Evolutionary conservation across 2,797 vertebrate species (phyloP).

Genomic region (Peromyscus attwateri): DNA sequence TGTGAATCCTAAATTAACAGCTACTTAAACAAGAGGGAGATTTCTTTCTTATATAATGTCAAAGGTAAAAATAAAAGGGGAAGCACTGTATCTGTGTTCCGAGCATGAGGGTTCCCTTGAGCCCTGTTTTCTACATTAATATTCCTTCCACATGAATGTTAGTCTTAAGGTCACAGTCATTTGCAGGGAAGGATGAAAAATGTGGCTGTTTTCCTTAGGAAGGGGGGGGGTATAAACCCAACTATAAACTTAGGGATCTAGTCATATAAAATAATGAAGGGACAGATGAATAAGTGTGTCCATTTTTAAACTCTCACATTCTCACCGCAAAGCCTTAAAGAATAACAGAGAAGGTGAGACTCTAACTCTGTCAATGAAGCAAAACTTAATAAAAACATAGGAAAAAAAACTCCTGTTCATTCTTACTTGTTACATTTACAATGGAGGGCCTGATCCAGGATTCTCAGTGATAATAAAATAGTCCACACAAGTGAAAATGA

Average conservation of each 20-base stretch:
- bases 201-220: neutral
- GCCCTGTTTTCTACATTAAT: neutral
- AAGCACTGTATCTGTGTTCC: neutral
- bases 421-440: neutral
- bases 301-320: neutral
- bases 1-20: neutral
- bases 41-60: neutral
- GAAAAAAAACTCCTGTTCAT: neutral
- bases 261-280: neutral
- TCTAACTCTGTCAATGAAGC: neutral
- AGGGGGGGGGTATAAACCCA: neutral
- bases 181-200: neutral
- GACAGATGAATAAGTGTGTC: neutral
- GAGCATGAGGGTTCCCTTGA: neutral
- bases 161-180: neutral
- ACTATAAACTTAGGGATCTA: neutral
- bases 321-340: neutral
- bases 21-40: neutral
- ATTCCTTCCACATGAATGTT: neutral
- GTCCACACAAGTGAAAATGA: neutral
- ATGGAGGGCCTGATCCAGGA: neutral
- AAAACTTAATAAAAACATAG: neutral
- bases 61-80: neutral
- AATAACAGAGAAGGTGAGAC: neutral
- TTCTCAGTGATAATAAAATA: neutral